Evolutionary conservation across 2,113 vertebrate species (phyloP).

Genomic region (Tamias sibiricus): DNA sequence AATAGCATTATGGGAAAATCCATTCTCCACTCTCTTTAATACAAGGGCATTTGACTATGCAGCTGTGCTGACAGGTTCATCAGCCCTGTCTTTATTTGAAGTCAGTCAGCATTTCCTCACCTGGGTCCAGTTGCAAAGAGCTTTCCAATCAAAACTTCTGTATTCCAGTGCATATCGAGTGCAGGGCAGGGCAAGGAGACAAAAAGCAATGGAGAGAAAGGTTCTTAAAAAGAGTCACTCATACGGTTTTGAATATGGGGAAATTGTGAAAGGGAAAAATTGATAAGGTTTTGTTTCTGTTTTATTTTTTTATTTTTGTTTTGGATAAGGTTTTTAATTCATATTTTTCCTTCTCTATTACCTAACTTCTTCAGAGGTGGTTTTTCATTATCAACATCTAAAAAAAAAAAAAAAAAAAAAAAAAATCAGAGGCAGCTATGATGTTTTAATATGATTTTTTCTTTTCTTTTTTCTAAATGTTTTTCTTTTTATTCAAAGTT

Average conservation of each 20-base stretch:
- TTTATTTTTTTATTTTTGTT: background rate
- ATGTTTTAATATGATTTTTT: too few species aligned
- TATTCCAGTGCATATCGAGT: background rate
- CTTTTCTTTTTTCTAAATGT: too few species aligned
- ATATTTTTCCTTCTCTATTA: background rate
- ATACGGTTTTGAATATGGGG: background rate
- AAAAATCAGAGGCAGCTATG: background rate
- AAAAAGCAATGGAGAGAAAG: background rate
- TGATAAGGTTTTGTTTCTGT: background rate
- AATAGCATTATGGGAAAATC: slow-evolving; percentile 47
- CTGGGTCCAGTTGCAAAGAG: background rate
- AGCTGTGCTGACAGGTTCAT: background rate
- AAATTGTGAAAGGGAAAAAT: background rate
- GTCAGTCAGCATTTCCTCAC: slow-evolving; percentile 18
- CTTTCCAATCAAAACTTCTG: background rate
- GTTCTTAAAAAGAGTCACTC: background rate
- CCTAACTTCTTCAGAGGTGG: background rate
- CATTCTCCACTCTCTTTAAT: background rate
- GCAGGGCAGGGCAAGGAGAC: background rate
- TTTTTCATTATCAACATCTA: background rate
- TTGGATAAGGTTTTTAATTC: background rate
- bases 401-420: background rate
- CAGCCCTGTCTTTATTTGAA: slow-evolving; percentile 16
- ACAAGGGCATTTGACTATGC: background rate
- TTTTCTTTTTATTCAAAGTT: too few species aligned